Evolutionary conservation across 2,797 vertebrate species (phyloP).

Genomic region (Alca torda): DNA sequence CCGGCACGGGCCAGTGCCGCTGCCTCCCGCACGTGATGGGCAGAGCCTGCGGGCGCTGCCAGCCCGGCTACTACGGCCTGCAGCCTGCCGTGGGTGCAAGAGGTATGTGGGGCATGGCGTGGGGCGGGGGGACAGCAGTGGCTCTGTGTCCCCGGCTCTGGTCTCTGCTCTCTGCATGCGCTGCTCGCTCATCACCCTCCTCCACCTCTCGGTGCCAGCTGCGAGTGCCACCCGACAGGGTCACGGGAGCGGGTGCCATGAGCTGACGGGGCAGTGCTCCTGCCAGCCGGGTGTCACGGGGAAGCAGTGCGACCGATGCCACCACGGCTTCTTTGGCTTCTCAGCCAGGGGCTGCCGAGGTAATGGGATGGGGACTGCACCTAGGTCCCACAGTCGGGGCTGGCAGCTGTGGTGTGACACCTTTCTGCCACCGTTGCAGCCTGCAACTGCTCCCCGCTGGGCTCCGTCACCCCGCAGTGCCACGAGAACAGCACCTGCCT

Average conservation of each 20-base stretch:
- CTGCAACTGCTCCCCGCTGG: conserved; percentile 91
- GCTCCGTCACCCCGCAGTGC: conserved; percentile 86
- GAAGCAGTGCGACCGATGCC: conserved; percentile 81
- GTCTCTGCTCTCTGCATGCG: neutral
- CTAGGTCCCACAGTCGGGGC: rapidly evolving
- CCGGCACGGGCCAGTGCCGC: conserved; percentile 80
- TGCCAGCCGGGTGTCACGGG: conserved; percentile 85
- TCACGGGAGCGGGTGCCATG: conserved; percentile 81
- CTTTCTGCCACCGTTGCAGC: conserved; percentile 67
- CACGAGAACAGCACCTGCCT: conserved; percentile 85
- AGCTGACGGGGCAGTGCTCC: conserved; percentile 84
- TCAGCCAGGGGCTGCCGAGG: conserved; percentile 89
- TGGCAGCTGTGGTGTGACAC: rapidly evolving
- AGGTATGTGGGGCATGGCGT: conserved; percentile 64
- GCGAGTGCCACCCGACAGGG: conserved; percentile 84
- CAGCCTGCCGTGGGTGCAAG: conserved; percentile 79
- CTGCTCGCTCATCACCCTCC: neutral
- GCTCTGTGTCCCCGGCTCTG: neutral
- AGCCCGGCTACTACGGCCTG: conserved; percentile 84
- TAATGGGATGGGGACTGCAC: neutral
- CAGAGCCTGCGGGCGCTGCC: conserved; percentile 83
- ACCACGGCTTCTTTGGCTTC: conserved; percentile 87
- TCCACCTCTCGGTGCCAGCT: conserved; percentile 71
- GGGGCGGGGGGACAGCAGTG: neutral
- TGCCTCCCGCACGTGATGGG: conserved; percentile 85